Percentiles rank a stretch among this genome's conserved stretches.
Evolutionary conservation across 2,113 vertebrate genomes (phyloP).

Genomic region (Elephantulus edwardii): DNA sequence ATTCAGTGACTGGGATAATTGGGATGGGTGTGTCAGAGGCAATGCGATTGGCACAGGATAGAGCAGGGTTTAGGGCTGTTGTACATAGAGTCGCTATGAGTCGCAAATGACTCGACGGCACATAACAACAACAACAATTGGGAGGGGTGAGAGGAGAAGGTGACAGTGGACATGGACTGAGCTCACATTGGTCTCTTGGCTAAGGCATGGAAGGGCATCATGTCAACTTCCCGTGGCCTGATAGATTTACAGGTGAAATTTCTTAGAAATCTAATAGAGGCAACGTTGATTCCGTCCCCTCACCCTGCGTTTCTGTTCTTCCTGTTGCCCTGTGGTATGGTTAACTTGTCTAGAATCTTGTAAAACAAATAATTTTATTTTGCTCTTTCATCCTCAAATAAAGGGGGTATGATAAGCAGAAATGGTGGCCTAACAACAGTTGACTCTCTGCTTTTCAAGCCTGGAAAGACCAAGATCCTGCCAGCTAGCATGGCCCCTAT

Average conservation of each 20-base stretch:
- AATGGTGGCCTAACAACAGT: neutral
- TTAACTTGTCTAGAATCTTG: neutral
- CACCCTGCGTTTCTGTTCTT: neutral
- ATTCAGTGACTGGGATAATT: no score
- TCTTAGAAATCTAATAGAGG: neutral
- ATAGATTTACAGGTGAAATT: neutral
- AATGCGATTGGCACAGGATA: no score
- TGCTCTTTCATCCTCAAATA: neutral
- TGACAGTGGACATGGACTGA: rapidly evolving
- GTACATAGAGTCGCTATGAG: no score
- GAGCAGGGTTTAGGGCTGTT: no score
- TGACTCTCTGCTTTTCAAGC: neutral
- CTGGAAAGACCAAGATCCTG: neutral
- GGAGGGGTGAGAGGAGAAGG: neutral
- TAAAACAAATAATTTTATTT: neutral
- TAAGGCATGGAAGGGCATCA: neutral
- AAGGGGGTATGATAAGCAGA: neutral
- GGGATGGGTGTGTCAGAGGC: no score
- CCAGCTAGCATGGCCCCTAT: neutral
- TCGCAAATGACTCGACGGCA: no score
- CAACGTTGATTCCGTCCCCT: neutral
- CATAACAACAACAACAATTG: no score
- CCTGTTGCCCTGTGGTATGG: neutral
- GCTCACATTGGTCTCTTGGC: neutral
- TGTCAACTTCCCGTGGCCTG: neutral